Evolutionary conservation across 1,140 invertebrate species (phyloP).

Genomic region (Solenopsis fugax): DNA sequence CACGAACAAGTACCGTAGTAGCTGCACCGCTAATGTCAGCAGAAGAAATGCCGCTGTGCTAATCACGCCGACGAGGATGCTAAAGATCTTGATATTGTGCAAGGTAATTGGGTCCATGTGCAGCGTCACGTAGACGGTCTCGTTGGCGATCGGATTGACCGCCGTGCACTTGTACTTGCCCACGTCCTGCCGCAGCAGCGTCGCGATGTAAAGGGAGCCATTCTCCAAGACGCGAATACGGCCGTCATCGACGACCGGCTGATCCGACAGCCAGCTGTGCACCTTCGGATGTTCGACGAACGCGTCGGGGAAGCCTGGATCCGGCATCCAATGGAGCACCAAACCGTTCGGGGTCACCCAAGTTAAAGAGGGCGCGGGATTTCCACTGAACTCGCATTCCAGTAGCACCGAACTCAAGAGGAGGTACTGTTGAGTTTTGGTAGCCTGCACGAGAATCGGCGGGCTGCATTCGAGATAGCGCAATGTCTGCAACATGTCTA

Average conservation of each 20-base stretch:
- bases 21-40: constrained; percentile 92
- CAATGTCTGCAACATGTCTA: constrained; percentile 89
- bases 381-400: constrained; percentile 92
- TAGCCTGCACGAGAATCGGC: constrained; percentile 88
- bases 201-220: constrained; percentile 90
- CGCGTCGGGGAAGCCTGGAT: constrained; percentile 88
- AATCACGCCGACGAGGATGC: constrained; percentile 93
- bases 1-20: constrained; percentile 90
- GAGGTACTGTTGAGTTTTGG: constrained; percentile 88
- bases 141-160: constrained; percentile 93
- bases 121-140: constrained; percentile 90
- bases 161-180: constrained; percentile 96
- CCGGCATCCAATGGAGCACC: constrained; percentile 91
- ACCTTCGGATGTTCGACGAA: constrained; percentile 89
- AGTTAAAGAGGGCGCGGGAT: constrained; percentile 92
- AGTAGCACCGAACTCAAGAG: constrained; percentile 90
- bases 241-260: constrained; percentile 74
- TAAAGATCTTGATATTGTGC: constrained; percentile 93
- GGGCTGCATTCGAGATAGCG: constrained; percentile 90
- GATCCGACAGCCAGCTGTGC: constrained; percentile 86
- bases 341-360: constrained; percentile 93
- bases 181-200: constrained; percentile 91
- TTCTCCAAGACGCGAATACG: constrained; percentile 88
- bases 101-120: constrained; percentile 94
- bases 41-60: constrained; percentile 93